phyloP scores from a whole-genome alignment of 2,888 invertebrate genomes.

The Lepidocyrtinus sp. region DNA sequence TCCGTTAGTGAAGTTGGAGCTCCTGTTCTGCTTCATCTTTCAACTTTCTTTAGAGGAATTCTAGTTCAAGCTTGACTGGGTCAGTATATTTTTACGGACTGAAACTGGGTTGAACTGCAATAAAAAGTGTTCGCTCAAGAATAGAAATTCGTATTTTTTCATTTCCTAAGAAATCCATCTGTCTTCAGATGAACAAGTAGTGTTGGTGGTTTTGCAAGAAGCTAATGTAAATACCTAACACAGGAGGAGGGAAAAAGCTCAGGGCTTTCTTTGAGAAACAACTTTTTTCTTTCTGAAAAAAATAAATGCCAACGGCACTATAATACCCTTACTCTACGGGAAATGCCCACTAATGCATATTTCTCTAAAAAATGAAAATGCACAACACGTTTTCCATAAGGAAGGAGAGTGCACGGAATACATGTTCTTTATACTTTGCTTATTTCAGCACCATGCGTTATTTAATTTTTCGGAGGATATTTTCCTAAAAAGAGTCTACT shows the following conservation, averaged over 20 bases:
- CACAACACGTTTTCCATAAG: slow-evolving; percentile 10
- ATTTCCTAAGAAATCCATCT: slow-evolving; percentile 15
- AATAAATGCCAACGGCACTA: slow-evolving; percentile 8
- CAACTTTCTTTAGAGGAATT: slow-evolving; percentile 13
- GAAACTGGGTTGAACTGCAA: slow-evolving; percentile 13
- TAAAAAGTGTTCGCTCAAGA: background rate
- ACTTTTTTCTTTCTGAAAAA: background rate
- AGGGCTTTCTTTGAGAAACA: background rate
- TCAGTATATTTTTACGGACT: slow-evolving; percentile 18
- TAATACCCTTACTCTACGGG: background rate
- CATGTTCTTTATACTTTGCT: background rate
- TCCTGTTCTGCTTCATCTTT: background rate
- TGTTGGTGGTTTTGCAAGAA: slow-evolving; percentile 1
- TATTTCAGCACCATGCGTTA: background rate
- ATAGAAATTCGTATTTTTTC: slow-evolving; percentile 4
- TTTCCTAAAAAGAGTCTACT: background rate
- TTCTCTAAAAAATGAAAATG: slow-evolving; percentile 1
- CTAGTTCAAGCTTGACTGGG: slow-evolving; percentile 20
- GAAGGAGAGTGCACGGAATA: background rate
- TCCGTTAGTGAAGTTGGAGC: background rate
- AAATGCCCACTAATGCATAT: slow-evolving; percentile 16
- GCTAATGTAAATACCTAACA: too few species aligned
- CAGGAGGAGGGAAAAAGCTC: background rate
- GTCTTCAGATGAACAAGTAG: slow-evolving; percentile 13
- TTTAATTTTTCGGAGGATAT: background rate